Base-by-base conservation (phyloP, 1,140 invertebrate genomes). In the Araneus ventricosus region DNA sequence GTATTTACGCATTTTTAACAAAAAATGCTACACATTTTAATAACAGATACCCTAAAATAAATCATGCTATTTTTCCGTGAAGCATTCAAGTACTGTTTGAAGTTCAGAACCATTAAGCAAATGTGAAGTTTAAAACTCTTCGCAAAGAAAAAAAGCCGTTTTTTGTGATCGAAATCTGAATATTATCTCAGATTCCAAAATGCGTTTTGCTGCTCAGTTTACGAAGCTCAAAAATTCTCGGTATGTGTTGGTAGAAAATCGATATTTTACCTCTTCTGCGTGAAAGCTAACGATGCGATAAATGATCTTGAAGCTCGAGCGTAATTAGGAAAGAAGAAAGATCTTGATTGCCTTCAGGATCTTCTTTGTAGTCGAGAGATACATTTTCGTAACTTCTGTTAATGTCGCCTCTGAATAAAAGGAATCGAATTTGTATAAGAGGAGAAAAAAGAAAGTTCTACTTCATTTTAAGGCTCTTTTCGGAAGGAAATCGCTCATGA, bases 231-330 rank as follows among this genome's bases (percentile, higher is more conserved):
- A 82, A 52, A 52, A 39, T 52, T 17, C 80, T 52, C 24, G 80
- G 39, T 22, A 5, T 17, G 14, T 34, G 30, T 41, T 80, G 34
- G 34, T 17, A 80, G 20, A 45, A 82, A 52, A 82, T 82, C 80
- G 80, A 82, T 82, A 82, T 24, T 82, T 41, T 22, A 20, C 41
- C 27, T 82, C 37, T 52, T 10, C 59, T n/a, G 39, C 80, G 22
- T 17, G 80, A 52, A 75, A 82, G 20, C 80, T 82, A 82, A 82
- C 80, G 80, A 82, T 82, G 80, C 80, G 41, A 82, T 82, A 82
- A 82, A 82, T 82, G 80, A 82, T 82, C 39, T 52, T 17, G 22
- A 41, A 52, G 39, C 20, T 30, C 41, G 24, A 4, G 80, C 37
- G 41, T 82, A 82, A 82, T 82, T 45, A 82, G 80, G 80, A 82